Percentiles rank a stretch among this genome's conserved stretches.
Conservation (phyloP, 2,888 invertebrate genomes). For the Polia nebulosa region DNA sequence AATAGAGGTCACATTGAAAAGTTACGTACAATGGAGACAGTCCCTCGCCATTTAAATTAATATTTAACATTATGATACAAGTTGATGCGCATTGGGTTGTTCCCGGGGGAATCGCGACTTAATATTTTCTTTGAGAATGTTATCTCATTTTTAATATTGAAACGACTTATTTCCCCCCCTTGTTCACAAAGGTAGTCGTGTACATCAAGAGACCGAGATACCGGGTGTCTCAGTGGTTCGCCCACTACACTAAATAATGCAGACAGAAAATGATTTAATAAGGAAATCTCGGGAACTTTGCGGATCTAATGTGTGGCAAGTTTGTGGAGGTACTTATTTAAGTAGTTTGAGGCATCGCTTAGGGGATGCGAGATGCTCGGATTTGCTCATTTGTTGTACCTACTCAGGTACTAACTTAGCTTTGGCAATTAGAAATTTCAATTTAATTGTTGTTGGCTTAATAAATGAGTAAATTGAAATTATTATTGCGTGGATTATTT, state of each 20-base stretch:
- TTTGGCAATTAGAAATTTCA: not conserved
- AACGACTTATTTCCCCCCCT: constrained; percentile 83
- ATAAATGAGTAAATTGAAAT: constrained; percentile 1
- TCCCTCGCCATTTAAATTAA: constrained; percentile 81
- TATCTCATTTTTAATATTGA: constrained; percentile 89
- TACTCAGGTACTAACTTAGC: not conserved
- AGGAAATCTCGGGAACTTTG: constrained; percentile 61
- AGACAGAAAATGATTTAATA: constrained; percentile 65
- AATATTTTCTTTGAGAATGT: constrained; percentile 90
- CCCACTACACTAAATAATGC: constrained; percentile 64
- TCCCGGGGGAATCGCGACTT: constrained; percentile 87
- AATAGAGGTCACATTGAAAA: constrained; percentile 19
- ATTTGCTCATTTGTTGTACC: constrained; percentile 12
- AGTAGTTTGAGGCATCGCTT: constrained; percentile 45
- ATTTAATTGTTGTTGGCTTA: not conserved
- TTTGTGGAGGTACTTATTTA: constrained; percentile 40
- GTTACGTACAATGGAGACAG: constrained; percentile 76
- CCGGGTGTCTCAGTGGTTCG: constrained; percentile 66
- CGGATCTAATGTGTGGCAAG: constrained; percentile 51
- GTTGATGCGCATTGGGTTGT: constrained; percentile 86
- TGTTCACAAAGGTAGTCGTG: constrained; percentile 85
- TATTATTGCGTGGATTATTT: not conserved
- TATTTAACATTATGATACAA: constrained; percentile 89
- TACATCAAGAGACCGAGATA: constrained; percentile 78
- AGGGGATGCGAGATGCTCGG: constrained; percentile 27